Base-by-base conservation (phyloP, 2,888 invertebrate species). In the Meteorus colon region DNA sequence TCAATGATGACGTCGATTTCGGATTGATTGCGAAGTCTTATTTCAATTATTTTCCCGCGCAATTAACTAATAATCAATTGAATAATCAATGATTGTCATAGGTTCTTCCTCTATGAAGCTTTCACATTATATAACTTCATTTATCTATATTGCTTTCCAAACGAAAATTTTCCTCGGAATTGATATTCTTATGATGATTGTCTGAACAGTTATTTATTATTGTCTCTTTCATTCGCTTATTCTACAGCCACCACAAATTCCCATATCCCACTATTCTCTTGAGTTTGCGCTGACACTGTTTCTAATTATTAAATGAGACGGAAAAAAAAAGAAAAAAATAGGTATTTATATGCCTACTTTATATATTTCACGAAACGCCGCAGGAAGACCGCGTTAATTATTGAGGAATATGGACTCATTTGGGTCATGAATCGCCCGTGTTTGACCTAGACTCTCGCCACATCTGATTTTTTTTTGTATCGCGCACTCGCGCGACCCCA, bases 391-490 rank as follows among this genome's bases (percentile, higher is more conserved):
- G 69, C 29, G 19, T 55, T 69, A 8, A 27, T 51, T 24, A 41
- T 29, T 16, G 24, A 24, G 8, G 27, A 60, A 70, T 70, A 59
- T 34, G 62, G 31, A 48, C 45, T 24, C 51, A 74, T 76, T 76
- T 79, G 73, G 76, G 74, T 77, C 77, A 76, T 76, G 69, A 73
- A 76, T 73, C 66, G 74, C 77, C 69, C 77, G 77, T 79, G 79
- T 74, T 74, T 79, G 79, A 77, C 79, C 77, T 66, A 79, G 77
- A 76, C 73, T 76, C 76, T 29, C 55, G 65, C 16, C 63, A 73
- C 68, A 62, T 69, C 69, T 31, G 27, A 34, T 48, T 63, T 31
- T 48, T 51, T 31, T 60, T 63, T 31, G 45, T 34, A 73, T 14
- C 68, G 73, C 76, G 73, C 73, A 76, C 73, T 76, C 73, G 51